Base-by-base conservation (phyloP, 2,797 vertebrate genomes). In the Hippocampus kuda region DNA sequence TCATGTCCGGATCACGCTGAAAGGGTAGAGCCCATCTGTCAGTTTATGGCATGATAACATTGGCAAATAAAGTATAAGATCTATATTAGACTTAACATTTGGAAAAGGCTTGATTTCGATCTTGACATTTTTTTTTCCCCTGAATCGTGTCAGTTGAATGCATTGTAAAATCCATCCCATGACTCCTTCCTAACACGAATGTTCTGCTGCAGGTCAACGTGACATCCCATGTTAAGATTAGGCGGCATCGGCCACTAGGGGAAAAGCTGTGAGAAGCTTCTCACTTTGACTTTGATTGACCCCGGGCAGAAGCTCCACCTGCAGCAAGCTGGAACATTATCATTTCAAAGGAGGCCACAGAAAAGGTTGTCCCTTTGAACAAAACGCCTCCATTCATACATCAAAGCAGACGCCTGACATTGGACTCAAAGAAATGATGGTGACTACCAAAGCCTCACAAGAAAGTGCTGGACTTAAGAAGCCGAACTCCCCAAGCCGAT, bases 311-410 rank as follows among this genome's bases (percentile, higher is more conserved):
- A 72, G 80, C 82, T 87, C 84, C 86, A 84, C 82, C 81, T 79
- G 83, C 84, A 87, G 77, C 81, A 78, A 83, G 80, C 69, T 69
- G 68, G 71, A 60, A 81, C 87, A 90, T 91, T 88, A 91, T 87
- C 86, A 90, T 89, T 91, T 91, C 89, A 90, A 90, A 90, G 88
- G 85, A 79, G 74, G 76, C 81, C 84, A 85, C 85, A 77, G 83
- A 86, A 90, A 91, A 91, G 90, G 88, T 91, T 88, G 88, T 85
- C 79, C 85, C 88, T 91, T 91, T 91, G 87, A 91, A 91, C 88
- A 90, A 90, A 92, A 90, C 78, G 81, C 84, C 84, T 84, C 81
- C 80, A 85, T 89, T 85, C 81, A 86, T 80, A 85, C 87, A 90
- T 91, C 87, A 91, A 91, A 91, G 85, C 66, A 73, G 66, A 57